Evolutionary conservation across 2,888 invertebrate genomes (phyloP).

Genomic region (Yponomeuta sedellus): DNA sequence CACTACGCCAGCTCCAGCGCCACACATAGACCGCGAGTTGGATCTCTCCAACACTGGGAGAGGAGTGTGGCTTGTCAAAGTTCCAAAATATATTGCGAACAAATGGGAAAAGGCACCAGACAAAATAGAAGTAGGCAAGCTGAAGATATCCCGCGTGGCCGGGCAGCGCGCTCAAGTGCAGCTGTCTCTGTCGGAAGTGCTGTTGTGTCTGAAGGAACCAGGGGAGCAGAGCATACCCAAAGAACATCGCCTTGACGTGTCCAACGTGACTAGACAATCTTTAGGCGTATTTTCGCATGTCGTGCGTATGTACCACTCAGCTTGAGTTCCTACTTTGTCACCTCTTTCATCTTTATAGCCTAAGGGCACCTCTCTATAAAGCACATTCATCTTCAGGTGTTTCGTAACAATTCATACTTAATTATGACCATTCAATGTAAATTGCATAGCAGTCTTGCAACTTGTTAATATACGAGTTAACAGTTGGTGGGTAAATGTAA

Average conservation of each 20-base stretch:
- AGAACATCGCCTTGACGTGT: slow-evolving; percentile 93
- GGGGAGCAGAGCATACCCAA: slow-evolving; percentile 90
- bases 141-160: slow-evolving; percentile 88
- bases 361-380: too few species aligned
- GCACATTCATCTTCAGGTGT: too few species aligned
- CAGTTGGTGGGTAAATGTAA: too few species aligned
- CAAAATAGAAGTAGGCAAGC: slow-evolving; percentile 94
- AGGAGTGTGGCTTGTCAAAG: slow-evolving; percentile 97
- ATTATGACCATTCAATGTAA: too few species aligned
- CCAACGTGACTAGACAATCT: slow-evolving; percentile 93
- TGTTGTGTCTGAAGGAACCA: slow-evolving; percentile 85
- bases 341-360: neutral
- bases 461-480: too few species aligned
- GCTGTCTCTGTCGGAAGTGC: slow-evolving; percentile 87
- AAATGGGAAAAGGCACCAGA: slow-evolving; percentile 96
- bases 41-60: slow-evolving; percentile 92
- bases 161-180: slow-evolving; percentile 93
- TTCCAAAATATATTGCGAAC: slow-evolving; percentile 96
- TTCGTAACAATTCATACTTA: too few species aligned
- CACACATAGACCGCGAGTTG: slow-evolving; percentile 85
- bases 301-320: slow-evolving; percentile 76
- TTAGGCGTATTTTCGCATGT: slow-evolving; percentile 94
- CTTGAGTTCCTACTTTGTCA: slow-evolving; percentile 11
- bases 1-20: slow-evolving; percentile 37
- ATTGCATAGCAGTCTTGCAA: too few species aligned